Evolutionary conservation across 23 tunicate species (phyloP).

Genomic region (Ascidia mentula): DNA sequence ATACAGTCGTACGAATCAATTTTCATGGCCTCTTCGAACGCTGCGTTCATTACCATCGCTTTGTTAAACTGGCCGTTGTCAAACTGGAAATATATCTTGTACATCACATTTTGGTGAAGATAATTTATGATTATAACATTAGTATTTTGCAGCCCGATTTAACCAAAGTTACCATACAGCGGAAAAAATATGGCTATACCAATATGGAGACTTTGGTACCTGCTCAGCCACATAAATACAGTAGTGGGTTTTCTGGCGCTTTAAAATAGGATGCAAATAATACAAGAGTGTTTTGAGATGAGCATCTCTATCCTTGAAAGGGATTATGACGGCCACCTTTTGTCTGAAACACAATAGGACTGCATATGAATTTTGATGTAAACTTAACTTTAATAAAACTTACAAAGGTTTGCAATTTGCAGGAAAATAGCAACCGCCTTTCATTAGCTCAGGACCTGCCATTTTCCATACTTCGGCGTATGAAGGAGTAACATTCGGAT

Average conservation of each 20-base stretch:
- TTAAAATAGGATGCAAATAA: conserved; percentile 85
- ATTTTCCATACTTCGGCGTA: conserved; percentile 42
- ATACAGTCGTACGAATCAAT: conserved; percentile 78
- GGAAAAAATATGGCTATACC: not conserved
- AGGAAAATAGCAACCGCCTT: conserved; percentile 73
- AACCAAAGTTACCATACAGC: not conserved
- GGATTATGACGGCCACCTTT: conserved; percentile 90
- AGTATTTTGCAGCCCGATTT: not conserved
- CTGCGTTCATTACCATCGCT: conserved; percentile 93
- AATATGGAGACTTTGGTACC: conserved; percentile 34
- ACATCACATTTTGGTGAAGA: not conserved
- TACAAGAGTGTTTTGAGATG: conserved; percentile 78
- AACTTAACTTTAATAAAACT: not conserved
- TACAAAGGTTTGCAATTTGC: conserved; percentile 55
- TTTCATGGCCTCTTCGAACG: conserved; percentile 83
- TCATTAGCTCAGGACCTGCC: conserved; percentile 41
- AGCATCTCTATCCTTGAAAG: conserved; percentile 94
- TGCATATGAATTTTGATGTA: too few species aligned
- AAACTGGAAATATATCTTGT: conserved; percentile 23
- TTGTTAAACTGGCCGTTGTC: conserved; percentile 92
- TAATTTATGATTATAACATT: not conserved
- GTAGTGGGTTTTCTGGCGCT: conserved; percentile 57
- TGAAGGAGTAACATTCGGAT: conserved; percentile 70
- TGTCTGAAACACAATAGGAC: conserved; percentile 43
- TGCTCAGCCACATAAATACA: conserved; percentile 96